Evolutionary conservation across 2,797 vertebrate species (phyloP).

Genomic region (Muraenolepis orangiensis): DNA sequence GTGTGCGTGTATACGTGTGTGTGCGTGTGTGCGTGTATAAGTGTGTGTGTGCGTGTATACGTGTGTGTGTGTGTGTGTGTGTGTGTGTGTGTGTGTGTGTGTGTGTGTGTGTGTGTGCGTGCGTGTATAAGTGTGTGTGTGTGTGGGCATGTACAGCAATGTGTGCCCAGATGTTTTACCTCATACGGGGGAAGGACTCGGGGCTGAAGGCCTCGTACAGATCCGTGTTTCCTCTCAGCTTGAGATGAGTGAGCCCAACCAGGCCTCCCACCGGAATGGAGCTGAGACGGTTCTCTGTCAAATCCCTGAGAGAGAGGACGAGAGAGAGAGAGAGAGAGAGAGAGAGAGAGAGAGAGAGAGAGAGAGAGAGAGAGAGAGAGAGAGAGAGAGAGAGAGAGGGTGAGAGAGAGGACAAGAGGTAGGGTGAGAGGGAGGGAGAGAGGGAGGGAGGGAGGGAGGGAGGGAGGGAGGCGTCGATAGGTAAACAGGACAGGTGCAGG

Average conservation of each 20-base stretch:
- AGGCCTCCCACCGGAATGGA: slow-evolving; percentile 82
- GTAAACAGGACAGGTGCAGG: slow-evolving; percentile 9
- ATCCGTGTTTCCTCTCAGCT: slow-evolving; percentile 85
- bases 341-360: slow-evolving; percentile 9
- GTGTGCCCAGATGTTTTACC: slow-evolving; percentile 68
- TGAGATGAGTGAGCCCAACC: slow-evolving; percentile 85
- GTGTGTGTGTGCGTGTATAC: not conserved
- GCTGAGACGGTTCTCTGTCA: slow-evolving; percentile 83
- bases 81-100: not conserved
- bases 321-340: slow-evolving; percentile 1
- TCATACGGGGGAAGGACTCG: slow-evolving; percentile 88
- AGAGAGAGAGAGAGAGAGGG: slow-evolving; percentile 16
- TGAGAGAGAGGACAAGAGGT: slow-evolving; percentile 16
- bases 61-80: not conserved
- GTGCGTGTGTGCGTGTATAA: not conserved
- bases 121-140: not conserved
- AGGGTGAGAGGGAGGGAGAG: slow-evolving; percentile 4
- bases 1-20: not conserved
- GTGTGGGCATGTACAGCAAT: not conserved
- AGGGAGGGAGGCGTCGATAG: slow-evolving; percentile 2
- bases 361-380: slow-evolving; percentile 3
- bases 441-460: not conserved
- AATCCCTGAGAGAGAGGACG: slow-evolving; percentile 72
- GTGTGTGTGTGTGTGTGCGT: not conserved
- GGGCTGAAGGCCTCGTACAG: slow-evolving; percentile 84